phyloP scores from a whole-genome alignment of 1,140 invertebrate genomes.

The Tachypleus tridentatus region DNA sequence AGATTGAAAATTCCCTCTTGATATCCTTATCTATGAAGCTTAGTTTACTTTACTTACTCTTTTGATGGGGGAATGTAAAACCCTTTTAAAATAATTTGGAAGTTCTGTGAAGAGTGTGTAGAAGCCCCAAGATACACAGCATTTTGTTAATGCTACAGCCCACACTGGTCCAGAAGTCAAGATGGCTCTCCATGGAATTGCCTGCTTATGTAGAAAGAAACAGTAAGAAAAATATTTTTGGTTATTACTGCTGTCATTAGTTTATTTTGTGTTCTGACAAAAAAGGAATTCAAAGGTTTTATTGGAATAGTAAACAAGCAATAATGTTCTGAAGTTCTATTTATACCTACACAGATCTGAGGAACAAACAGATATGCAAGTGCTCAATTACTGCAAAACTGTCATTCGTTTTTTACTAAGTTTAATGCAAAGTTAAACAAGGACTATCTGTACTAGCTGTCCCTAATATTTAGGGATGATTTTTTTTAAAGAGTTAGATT shows the following conservation, averaged over 20 bases:
- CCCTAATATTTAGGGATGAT: not conserved
- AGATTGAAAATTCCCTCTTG: too few relatives aligned
- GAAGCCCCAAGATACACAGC: constrained; percentile 83
- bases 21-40: too few relatives aligned
- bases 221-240: constrained; percentile 3
- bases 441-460: not conserved
- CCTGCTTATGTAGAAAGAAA: not conserved
- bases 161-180: constrained; percentile 72
- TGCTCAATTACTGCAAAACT: not conserved
- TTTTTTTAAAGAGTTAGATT: not conserved
- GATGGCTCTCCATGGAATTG: constrained; percentile 59
- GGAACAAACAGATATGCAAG: not conserved
- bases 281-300: not conserved
- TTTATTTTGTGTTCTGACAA: constrained; percentile 10
- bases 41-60: constrained; percentile 26
- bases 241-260: constrained; percentile 10
- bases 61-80: constrained; percentile 50
- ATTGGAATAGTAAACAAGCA: not conserved
- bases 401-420: not conserved
- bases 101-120: constrained; percentile 88
- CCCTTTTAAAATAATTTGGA: constrained; percentile 42
- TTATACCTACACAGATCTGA: not conserved
- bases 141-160: constrained; percentile 83
- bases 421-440: not conserved
- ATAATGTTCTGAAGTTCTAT: not conserved